Evolutionary conservation across 2,888 invertebrate species (phyloP).

Genomic region (Eupithecia dodoneata): DNA sequence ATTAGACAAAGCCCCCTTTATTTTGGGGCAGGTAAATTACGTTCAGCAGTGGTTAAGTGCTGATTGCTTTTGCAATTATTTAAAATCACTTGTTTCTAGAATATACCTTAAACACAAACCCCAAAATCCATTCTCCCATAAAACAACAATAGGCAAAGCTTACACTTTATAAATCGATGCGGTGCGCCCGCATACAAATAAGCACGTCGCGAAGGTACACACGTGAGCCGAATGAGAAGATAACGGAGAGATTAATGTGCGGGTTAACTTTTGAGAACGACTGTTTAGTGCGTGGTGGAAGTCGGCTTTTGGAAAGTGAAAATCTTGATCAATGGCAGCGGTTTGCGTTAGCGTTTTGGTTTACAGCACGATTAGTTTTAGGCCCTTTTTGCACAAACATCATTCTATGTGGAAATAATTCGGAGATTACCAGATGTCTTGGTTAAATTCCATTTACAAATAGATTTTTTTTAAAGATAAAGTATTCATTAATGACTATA

Average conservation of each 20-base stretch:
- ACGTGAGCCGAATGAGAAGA: constrained; percentile 61
- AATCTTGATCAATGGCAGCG: background rate
- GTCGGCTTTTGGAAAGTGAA: constrained; percentile 3
- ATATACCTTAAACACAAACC: background rate
- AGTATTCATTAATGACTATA: too few species aligned
- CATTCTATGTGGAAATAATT: background rate
- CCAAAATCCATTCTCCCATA: constrained; percentile 24
- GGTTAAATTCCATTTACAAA: too few species aligned
- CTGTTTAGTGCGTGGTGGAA: constrained; percentile 10
- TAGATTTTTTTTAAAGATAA: too few species aligned
- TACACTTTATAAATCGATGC: constrained; percentile 59
- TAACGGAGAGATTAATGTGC: constrained; percentile 46
- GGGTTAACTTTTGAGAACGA: constrained; percentile 41
- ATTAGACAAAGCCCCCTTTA: too few species aligned
- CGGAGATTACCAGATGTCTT: too few species aligned
- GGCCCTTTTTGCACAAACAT: background rate
- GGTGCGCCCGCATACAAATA: constrained; percentile 56
- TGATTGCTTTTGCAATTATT: too few species aligned
- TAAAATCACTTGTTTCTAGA: background rate
- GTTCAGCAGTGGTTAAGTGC: too few species aligned
- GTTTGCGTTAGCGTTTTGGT: background rate
- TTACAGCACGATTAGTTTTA: background rate
- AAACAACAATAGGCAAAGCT: constrained; percentile 45
- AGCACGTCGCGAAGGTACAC: constrained; percentile 54
- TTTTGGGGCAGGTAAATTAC: too few species aligned